Evolutionary conservation across 2,888 invertebrate species (phyloP), one percentile per base, ranked within the genome.

Genomic region (Xestia sexstrigata): DNA sequence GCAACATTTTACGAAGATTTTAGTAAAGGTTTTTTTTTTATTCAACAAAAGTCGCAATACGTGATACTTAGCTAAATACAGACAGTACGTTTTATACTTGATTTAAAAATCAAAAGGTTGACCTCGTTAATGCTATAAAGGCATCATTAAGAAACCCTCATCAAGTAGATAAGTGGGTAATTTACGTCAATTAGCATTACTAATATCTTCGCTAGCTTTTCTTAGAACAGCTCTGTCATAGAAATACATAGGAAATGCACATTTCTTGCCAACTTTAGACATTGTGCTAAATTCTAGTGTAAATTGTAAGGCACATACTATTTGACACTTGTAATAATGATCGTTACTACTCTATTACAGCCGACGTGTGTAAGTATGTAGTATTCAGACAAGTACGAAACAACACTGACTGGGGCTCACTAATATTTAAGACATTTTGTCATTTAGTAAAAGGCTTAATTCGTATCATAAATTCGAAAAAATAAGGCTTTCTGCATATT

Each of bases 291-390:
- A 87, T 87, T 88, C 75, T 84, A 82, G 76, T 87, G 89, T 89
- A 85, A 79, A 87, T 84, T 86, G 83, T 93, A 94, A 94, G 95
- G 94, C 94, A 95, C 94, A 88, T 83, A 84, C 89, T 90, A 88
- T 92, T 93, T 91, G 91, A 93, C 91, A 92, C 91, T 85, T 88
- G 81, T 82, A 83, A 76, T 35, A 70, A 69, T 69, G 58, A 78
- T 62, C 23, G 35, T 76, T 66, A 71, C 67, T 70, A 42, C 49
- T 62, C 55, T 70, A 60, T 63, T 47, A 52, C 76, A 66, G 45
- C 47, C 26, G 69, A 65, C 45, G 39, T 68, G 52, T 63, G 71
- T 74, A 39, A n/a, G 45, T 42, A 47, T 65, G 13, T 7, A 35
- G 45, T 65, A 45, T 63, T 49, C 30, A 60, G 49, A 52, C 80